These are phyloP conservation scores for Altica lythri DNA, from an alignment of 2,888 invertebrate genomes.

Conservation along the genomic window DNA sequence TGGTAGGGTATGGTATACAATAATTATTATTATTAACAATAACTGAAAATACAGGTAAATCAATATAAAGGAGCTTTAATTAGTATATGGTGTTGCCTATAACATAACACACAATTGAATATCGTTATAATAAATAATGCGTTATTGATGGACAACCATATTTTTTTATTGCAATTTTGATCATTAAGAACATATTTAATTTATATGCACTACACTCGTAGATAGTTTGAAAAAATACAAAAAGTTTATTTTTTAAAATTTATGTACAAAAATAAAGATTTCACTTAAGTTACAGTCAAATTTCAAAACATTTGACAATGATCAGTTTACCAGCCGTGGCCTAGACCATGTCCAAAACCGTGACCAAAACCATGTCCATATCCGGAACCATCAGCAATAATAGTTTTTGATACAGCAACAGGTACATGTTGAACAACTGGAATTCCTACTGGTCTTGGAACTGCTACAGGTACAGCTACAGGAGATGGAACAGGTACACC, in stretches of 20 bases:
- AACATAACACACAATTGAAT: too few relatives aligned
- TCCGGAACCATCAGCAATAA: slow-evolving; percentile 50
- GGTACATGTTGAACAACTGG: slow-evolving; percentile 46
- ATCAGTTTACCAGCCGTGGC: slow-evolving; percentile 27
- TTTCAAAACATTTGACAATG: not conserved
- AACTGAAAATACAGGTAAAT: too few relatives aligned
- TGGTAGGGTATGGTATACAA: too few relatives aligned
- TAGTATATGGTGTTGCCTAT: too few relatives aligned
- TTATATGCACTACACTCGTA: not conserved
- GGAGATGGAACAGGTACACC: slow-evolving; percentile 54
- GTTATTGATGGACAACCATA: too few relatives aligned
- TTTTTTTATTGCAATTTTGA: too few relatives aligned
- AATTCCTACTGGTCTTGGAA: slow-evolving; percentile 50
- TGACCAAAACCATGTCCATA: not conserved
- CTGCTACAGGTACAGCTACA: slow-evolving; percentile 46
- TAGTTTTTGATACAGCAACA: slow-evolving; percentile 55
- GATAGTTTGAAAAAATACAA: not conserved
- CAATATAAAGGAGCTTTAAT: too few relatives aligned
- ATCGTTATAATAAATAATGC: too few relatives aligned
- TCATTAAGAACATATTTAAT: too few relatives aligned
- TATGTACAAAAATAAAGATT: slow-evolving; percentile 9
- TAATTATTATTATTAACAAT: too few relatives aligned
- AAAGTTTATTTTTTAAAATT: slow-evolving; percentile 9
- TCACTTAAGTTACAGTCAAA: not conserved
- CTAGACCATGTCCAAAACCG: slow-evolving; percentile 17